A percentile compares a stretch with the other conserved stretches of the same genome.
These are phyloP conservation scores for Paraplagusia blochii DNA, from an alignment of 2,113 vertebrate genomes.

Conservation along the genomic window DNA sequence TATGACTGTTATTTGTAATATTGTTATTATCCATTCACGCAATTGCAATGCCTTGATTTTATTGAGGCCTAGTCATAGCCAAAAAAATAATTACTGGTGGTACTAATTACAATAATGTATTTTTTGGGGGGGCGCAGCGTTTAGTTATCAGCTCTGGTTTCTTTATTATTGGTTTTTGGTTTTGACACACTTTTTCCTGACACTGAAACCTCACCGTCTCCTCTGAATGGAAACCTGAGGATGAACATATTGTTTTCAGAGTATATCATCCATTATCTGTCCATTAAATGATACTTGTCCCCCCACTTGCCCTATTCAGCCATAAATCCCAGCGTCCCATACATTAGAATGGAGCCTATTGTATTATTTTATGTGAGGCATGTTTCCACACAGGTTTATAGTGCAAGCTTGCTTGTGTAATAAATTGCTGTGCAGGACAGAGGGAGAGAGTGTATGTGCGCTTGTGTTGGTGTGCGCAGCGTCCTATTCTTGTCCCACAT, in stretches of 20 bases:
- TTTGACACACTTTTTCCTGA: too few species aligned
- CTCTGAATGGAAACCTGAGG: constrained; percentile 19
- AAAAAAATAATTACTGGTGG: too few species aligned
- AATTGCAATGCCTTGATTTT: too few species aligned
- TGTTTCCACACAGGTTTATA: constrained; percentile 62
- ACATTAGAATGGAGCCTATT: constrained; percentile 64
- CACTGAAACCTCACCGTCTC: constrained; percentile 9
- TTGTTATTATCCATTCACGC: too few species aligned
- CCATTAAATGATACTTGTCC: constrained; percentile 52
- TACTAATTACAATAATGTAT: too few species aligned
- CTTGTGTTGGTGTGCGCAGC: background rate
- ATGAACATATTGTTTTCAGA: constrained; percentile 42
- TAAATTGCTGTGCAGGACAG: constrained; percentile 25
- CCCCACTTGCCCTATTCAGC: constrained; percentile 49
- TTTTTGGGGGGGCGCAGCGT: too few species aligned
- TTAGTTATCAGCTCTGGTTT: too few species aligned
- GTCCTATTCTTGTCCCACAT: constrained; percentile 55
- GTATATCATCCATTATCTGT: constrained; percentile 64
- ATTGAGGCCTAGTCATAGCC: too few species aligned
- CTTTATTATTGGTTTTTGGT: too few species aligned
- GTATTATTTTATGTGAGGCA: constrained; percentile 62
- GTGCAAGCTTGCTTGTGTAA: constrained; percentile 36
- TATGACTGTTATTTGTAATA: too few species aligned
- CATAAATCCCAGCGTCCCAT: constrained; percentile 51
- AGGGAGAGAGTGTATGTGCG: constrained; percentile 1